Evolutionary conservation across 2,888 invertebrate species (phyloP).

Genomic region (Stegana nigrithorax): DNA sequence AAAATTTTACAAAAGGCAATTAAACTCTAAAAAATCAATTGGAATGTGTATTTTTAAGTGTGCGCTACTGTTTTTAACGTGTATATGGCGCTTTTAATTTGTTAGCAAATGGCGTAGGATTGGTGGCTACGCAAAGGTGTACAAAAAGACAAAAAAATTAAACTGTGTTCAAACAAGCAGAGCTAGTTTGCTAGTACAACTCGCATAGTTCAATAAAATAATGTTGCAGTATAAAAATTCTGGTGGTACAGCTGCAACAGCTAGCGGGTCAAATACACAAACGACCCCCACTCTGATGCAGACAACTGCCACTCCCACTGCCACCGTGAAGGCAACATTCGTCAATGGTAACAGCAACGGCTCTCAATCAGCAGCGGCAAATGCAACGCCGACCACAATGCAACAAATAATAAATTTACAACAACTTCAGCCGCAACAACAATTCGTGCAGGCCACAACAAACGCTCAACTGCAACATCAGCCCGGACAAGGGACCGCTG

Average conservation of each 20-base stretch:
- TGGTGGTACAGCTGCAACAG: slow-evolving; percentile 28
- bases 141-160: neutral
- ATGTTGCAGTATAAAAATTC: slow-evolving; percentile 62
- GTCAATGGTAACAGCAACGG: slow-evolving; percentile 26
- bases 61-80: too few species aligned
- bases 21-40: too few species aligned
- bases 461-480: slow-evolving; percentile 28
- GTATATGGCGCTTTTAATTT: too few species aligned
- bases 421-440: slow-evolving; percentile 56
- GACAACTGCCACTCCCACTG: slow-evolving; percentile 40
- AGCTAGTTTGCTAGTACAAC: neutral
- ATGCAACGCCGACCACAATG: slow-evolving; percentile 44
- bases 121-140: neutral
- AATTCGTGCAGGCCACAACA: slow-evolving; percentile 44
- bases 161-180: neutral
- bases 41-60: too few species aligned
- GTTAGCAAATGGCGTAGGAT: neutral
- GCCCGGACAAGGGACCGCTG: slow-evolving; percentile 25
- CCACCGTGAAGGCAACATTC: slow-evolving; percentile 48
- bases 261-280: slow-evolving; percentile 29
- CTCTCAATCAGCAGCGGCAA: slow-evolving; percentile 22
- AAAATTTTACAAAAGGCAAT: too few species aligned
- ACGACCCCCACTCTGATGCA: slow-evolving; percentile 30
- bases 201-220: slow-evolving; percentile 21
- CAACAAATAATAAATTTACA: slow-evolving; percentile 63